Evolutionary conservation across 2,888 invertebrate genomes (phyloP).

Genomic region (Caenorhabditis zanzibari): DNA sequence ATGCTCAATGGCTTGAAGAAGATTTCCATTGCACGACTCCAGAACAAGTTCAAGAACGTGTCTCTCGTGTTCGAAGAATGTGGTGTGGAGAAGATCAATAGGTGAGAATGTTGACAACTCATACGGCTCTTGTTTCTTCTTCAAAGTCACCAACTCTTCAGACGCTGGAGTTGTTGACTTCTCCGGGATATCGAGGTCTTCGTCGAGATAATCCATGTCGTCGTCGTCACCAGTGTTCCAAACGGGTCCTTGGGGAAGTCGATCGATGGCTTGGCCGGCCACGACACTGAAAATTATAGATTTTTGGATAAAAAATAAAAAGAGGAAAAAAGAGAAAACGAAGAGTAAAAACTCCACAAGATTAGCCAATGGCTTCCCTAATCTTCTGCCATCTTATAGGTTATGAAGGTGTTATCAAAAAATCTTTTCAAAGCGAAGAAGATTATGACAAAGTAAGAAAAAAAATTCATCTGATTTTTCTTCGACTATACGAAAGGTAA

Average conservation of each 20-base stretch:
- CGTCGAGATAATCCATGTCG: constrained; percentile 64
- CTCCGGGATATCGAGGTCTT: constrained; percentile 42
- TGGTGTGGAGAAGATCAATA: constrained; percentile 90
- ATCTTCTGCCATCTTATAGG: constrained; percentile 6
- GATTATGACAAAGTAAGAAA: not conserved
- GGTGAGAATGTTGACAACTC: constrained; percentile 85
- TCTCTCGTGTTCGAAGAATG: constrained; percentile 89
- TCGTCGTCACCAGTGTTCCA: constrained; percentile 86
- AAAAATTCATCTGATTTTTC: no score
- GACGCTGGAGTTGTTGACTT: constrained; percentile 42
- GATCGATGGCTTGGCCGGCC: constrained; percentile 86
- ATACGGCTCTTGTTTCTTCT: constrained; percentile 22
- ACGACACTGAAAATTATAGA: constrained; percentile 69
- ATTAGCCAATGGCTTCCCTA: not conserved
- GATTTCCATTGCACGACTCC: constrained; percentile 92
- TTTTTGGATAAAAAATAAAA: not conserved
- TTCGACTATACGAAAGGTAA: not conserved
- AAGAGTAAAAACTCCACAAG: not conserved
- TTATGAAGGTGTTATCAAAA: not conserved
- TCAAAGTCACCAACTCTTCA: constrained; percentile 26
- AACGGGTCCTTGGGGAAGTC: constrained; percentile 92
- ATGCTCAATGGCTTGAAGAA: constrained; percentile 93
- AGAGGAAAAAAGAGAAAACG: not conserved
- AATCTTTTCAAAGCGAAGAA: not conserved
- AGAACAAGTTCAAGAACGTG: constrained; percentile 93